Evolutionary conservation across 2,113 vertebrate species (phyloP).

Genomic region (Beaufortia kweichowensis): DNA sequence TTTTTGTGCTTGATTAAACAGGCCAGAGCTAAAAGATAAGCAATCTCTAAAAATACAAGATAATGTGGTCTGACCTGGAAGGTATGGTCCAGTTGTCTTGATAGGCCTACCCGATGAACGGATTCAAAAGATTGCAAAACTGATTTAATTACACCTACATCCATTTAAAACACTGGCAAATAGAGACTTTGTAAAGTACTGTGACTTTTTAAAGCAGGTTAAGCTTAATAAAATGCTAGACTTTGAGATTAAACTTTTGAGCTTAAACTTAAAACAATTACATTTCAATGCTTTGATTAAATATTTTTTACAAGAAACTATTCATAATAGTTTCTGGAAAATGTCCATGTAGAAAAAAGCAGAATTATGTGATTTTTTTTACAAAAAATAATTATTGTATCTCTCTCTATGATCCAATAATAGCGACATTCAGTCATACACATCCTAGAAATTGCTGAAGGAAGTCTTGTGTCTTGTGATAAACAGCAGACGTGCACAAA

Average conservation of each 20-base stretch:
- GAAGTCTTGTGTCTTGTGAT: conserved; percentile 48
- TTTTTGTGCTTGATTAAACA: conserved; percentile 29
- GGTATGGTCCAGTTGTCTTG: not conserved
- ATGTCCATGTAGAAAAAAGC: not conserved
- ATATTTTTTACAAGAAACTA: too few relatives aligned
- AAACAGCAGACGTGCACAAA: conserved; percentile 38
- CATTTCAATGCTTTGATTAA: too few relatives aligned
- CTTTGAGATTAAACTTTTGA: too few relatives aligned
- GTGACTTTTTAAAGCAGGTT: too few relatives aligned
- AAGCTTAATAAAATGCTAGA: too few relatives aligned
- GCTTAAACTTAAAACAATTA: too few relatives aligned
- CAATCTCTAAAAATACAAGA: conserved; percentile 14
- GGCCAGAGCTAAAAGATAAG: not conserved
- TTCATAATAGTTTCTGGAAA: too few relatives aligned
- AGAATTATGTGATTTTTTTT: conserved; percentile 45
- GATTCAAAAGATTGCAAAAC: not conserved
- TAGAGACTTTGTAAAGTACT: too few relatives aligned
- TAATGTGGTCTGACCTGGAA: not conserved
- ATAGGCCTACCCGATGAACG: not conserved
- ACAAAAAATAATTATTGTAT: conserved; percentile 48
- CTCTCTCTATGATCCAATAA: conserved; percentile 47
- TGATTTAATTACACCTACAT: conserved; percentile 1
- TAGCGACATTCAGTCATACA: conserved; percentile 51
- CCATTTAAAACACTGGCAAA: not conserved
- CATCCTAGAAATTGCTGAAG: conserved; percentile 44